These are phyloP conservation scores for Mya arenaria DNA, from an alignment of 1,140 invertebrate genomes.

Conservation along the genomic window DNA sequence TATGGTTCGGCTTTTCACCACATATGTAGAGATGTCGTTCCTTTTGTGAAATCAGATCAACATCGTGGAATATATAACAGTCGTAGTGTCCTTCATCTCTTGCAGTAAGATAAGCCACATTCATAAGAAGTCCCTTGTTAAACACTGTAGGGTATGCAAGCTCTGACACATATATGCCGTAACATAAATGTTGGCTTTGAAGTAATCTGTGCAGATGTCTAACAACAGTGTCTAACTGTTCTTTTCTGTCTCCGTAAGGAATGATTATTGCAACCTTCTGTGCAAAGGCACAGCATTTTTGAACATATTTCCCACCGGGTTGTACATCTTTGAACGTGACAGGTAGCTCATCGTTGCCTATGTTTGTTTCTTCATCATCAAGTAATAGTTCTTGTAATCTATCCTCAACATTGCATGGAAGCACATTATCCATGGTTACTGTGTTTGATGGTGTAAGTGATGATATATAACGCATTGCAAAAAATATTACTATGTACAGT, in stretches of 20 bases:
- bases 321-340: too few relatives aligned
- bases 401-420: too few relatives aligned
- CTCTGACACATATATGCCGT: constrained; percentile 60
- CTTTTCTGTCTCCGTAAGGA: constrained; percentile 58
- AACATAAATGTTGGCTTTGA: constrained; percentile 58
- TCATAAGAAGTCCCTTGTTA: constrained; percentile 96
- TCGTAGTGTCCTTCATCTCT: constrained; percentile 88
- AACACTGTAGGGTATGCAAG: constrained; percentile 84
- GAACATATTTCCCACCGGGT: neutral
- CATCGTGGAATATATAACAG: constrained; percentile 98
- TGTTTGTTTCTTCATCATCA: too few relatives aligned
- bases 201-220: constrained; percentile 59
- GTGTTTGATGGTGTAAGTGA: too few relatives aligned
- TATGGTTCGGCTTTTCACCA: constrained; percentile 85
- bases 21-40: constrained; percentile 94
- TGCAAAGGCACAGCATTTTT: constrained; percentile 23
- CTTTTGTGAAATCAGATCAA: constrained; percentile 95
- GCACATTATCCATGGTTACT: too few relatives aligned
- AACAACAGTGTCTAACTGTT: constrained; percentile 56
- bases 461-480: too few relatives aligned
- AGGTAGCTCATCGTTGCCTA: too few relatives aligned
- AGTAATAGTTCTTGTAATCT: too few relatives aligned
- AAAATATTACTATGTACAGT: too few relatives aligned
- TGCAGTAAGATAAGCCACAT: constrained; percentile 94
- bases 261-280: constrained; percentile 58